Conservation (phyloP, 2,113 vertebrate species). For the Gasterosteus nipponicus region DNA sequence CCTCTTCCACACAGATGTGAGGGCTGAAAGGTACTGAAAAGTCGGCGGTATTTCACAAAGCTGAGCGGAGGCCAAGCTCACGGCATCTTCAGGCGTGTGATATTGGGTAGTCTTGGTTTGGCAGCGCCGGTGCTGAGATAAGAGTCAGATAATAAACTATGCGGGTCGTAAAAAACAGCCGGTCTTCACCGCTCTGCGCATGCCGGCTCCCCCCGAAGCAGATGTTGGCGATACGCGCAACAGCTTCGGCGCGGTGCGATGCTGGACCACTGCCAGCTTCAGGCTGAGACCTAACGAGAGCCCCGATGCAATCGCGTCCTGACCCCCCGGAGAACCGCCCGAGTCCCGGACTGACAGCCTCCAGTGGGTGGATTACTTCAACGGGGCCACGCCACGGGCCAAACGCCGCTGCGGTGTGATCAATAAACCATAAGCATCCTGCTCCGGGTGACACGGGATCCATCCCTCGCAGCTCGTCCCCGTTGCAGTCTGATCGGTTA, state of each 20-base stretch:
- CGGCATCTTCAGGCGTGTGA: conserved; percentile 28
- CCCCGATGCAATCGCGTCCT: conserved; percentile 20
- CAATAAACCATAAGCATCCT: conserved; percentile 49
- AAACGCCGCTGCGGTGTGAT: conserved; percentile 57
- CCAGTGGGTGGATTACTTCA: conserved; percentile 54
- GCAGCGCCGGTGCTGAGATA: conserved; percentile 15
- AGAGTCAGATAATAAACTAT: conserved; percentile 32
- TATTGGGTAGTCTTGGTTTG: conserved; percentile 38
- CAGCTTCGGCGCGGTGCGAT: conserved; percentile 25
- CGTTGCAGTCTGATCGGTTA: conserved; percentile 31
- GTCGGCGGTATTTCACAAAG: conserved; percentile 40
- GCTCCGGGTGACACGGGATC: conserved; percentile 43
- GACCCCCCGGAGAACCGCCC: conserved; percentile 5
- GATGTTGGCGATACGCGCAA: conserved; percentile 37
- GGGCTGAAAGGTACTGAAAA: conserved; percentile 27
- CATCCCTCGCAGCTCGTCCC: conserved; percentile 45
- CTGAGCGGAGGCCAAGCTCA: conserved; percentile 33
- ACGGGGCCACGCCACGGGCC: conserved; percentile 41
- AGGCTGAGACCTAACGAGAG: conserved; percentile 14
- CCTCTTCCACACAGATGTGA: neutral
- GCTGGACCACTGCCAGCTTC: conserved; percentile 47
- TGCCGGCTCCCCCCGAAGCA: conserved; percentile 42
- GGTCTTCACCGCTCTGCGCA: conserved; percentile 24
- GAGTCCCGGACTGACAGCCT: conserved; percentile 28
- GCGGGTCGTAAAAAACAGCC: conserved; percentile 52